Evolutionary conservation across 2,797 vertebrate species (phyloP), one percentile per base, ranked within the genome.

Genomic region (Smutsia gigantea): DNA sequence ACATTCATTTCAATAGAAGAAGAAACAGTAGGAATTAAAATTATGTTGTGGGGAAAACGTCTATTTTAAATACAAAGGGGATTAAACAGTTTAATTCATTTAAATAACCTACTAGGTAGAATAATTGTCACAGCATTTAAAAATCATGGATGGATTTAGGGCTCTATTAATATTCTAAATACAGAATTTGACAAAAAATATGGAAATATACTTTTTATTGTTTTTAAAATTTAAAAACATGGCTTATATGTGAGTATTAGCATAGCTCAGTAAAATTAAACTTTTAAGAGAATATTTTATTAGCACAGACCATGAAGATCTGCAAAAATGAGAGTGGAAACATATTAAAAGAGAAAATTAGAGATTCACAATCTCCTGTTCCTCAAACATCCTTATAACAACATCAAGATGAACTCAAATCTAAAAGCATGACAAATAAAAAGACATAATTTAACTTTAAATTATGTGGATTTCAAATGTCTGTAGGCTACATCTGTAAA

Each of bases 1-100:
- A 51, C 17, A 82, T 57, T 95, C 88, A 94, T 78, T 94, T 96
- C 42, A 90, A 72, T 69, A 13, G 59, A 81, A 69, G n/a, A 61
- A 84, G 75, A 75, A 31, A 29, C 0, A 81, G 27, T n/a, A 42
- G 69, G 85, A 71, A 88, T 72, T 84, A 77, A 96, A 95, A 85
- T 91, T 42, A 59, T 31, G 37, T 37, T 81, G 4, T 25, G 37
- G 15, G 78, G 23, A 86, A 69, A 81, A 8, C 95, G 42, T 90
- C 53, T 66, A 77, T 91, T 92, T 92, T 92, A 95, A 85, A 90
- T 37, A 81, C 9, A 95, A 61, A 69, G 1, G 9, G 23, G 31
- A 82, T 68, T 86, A 68, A 90, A 74, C 0, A 91, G 5, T 19
- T 85, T 84, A 94, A 59, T 94, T 93, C 42, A 79, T 63, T 97